Evolutionary conservation across 2,113 vertebrate genomes (phyloP), one percentile per base, ranked within the genome.

Genomic region (Alectura lathami): DNA sequence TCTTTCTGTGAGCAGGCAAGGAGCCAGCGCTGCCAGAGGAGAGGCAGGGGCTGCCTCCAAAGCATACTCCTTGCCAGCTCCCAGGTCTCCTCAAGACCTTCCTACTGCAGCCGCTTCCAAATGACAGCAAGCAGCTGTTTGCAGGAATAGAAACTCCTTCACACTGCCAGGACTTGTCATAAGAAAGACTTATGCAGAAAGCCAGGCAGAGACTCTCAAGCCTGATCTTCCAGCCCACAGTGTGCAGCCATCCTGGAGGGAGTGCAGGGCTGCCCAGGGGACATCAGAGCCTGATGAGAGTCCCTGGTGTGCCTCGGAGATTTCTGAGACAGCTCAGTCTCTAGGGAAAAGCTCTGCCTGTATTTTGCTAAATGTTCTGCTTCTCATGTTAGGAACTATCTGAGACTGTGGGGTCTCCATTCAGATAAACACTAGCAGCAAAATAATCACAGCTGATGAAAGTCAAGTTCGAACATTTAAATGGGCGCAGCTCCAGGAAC

Each of bases 201-300:
- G 26, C n/a, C 13, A 38, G 51, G 23, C 56, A 32, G 13, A 53
- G 17, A 4, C 6, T 8, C 38, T 32, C 16, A 17, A 1, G 1
- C 17, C 24, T 1, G 1, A 5, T 7, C 26, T 4, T 9, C 8
- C 9, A n/a, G 13, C n/a, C 13, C 8, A 1, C 8, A 34, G 11
- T 1, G 0, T 6, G 42, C 32, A 77, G 51, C 18, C 24, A 38
- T 24, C 14, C n/a, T 2, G 4, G 42, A 34, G 32, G 27, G 24
- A 59, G 36, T 23, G 9, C 1, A 2, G 22, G 30, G 48, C 29
- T 69, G 54, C 18, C 53, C 0, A 0, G 4, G 34, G 57, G 30
- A 30, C 67, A 67, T 7, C 47, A 45, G 67, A 48, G 56, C 67
- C 50, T 63, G 8, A 62, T 34, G 29, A 0, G 0, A 70, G 20